A percentile compares a stretch with the other conserved stretches of the same genome.
These are phyloP conservation scores for Hippoglossus hippoglossus DNA, from an alignment of 2,797 vertebrate species.

Conservation along the genomic window DNA sequence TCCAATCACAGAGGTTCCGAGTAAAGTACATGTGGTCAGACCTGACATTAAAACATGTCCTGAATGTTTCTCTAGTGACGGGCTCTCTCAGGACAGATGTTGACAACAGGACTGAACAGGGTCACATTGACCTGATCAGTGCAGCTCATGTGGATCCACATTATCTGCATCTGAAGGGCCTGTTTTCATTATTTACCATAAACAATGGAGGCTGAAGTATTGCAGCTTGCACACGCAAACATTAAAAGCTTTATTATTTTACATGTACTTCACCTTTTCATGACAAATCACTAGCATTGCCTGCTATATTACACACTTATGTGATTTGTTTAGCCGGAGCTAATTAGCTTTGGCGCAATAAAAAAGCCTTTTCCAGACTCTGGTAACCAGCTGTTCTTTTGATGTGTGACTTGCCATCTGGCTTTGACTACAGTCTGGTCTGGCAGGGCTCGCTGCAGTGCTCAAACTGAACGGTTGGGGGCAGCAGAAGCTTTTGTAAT, in stretches of 20 bases:
- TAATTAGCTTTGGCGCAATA: conserved; percentile 61
- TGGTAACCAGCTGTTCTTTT: conserved; percentile 77
- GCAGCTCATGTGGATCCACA: not conserved
- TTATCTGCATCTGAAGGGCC: not conserved
- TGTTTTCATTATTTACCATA: conserved; percentile 11
- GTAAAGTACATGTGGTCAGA: too few species aligned
- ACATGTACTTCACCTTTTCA: conserved; percentile 36
- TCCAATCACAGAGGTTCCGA: too few species aligned
- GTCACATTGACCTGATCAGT: too few species aligned
- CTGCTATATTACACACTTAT: conserved; percentile 28
- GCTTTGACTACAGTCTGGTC: conserved; percentile 61
- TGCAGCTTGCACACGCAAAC: conserved; percentile 29
- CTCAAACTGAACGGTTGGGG: conserved; percentile 75
- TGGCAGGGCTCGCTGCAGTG: conserved; percentile 62
- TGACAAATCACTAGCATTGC: conserved; percentile 36
- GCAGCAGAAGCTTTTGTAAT: conserved; percentile 79
- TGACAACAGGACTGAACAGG: too few species aligned
- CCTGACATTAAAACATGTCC: too few species aligned
- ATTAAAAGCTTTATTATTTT: conserved; percentile 43
- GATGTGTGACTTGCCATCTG: conserved; percentile 77
- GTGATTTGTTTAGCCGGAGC: conserved; percentile 66
- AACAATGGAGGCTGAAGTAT: conserved; percentile 11
- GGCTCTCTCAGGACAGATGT: too few species aligned
- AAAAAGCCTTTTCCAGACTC: conserved; percentile 63
- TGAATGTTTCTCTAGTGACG: too few species aligned